Evolutionary conservation across 2,113 vertebrate species (phyloP).

Genomic region (Bufo gargarizans): DNA sequence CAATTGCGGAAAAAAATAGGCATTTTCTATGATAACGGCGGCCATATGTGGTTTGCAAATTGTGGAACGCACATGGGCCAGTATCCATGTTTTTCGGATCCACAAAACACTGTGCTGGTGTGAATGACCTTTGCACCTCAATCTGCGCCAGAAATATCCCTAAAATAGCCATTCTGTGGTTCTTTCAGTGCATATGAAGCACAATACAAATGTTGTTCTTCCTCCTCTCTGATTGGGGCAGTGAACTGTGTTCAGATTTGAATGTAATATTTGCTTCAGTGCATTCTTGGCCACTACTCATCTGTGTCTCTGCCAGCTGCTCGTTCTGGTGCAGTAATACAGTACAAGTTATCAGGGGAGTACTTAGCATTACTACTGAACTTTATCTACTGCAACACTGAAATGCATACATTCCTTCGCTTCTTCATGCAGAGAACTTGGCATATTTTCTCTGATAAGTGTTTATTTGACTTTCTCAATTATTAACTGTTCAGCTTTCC

Average conservation of each 20-base stretch:
- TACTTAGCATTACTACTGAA: constrained; percentile 33
- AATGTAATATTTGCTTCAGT: constrained; percentile 47
- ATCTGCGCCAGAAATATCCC: no score
- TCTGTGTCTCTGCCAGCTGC: constrained; percentile 46
- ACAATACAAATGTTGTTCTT: not conserved
- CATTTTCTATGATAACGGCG: no score
- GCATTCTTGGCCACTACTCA: constrained; percentile 45
- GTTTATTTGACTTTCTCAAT: constrained; percentile 16
- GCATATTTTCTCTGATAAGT: constrained; percentile 2
- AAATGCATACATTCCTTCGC: constrained; percentile 16
- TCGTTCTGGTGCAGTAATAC: constrained; percentile 37
- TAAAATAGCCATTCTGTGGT: not conserved
- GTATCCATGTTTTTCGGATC: no score
- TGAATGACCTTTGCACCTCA: no score
- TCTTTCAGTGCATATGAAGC: not conserved
- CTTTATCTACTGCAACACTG: constrained; percentile 11
- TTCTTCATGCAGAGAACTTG: constrained; percentile 1
- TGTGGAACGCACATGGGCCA: no score
- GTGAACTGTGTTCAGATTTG: constrained; percentile 14
- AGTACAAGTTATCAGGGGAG: constrained; percentile 34
- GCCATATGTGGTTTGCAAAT: no score
- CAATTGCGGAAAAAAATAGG: no score
- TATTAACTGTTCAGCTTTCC: not conserved
- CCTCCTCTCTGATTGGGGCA: not conserved
- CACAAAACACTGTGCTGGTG: no score